Conservation (phyloP, 2,888 invertebrate species). For the Ophion ellenae region DNA sequence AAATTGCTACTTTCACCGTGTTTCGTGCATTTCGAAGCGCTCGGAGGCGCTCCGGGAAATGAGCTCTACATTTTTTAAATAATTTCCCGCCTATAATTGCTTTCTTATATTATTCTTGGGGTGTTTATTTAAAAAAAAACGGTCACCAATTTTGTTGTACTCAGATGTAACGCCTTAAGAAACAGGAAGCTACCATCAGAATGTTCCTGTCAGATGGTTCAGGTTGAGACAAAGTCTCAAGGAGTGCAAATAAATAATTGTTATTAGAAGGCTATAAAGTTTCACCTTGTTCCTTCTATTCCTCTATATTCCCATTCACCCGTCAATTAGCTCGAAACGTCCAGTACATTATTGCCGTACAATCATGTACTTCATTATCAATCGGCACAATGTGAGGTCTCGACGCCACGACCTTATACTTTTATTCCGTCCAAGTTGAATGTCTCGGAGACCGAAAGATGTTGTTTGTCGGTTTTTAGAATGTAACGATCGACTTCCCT, state of each 20-base stretch:
- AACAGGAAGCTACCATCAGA: background rate
- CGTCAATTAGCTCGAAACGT: background rate
- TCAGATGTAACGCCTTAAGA: background rate
- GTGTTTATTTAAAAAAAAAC: too few species aligned
- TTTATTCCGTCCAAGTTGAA: background rate
- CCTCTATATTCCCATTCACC: background rate
- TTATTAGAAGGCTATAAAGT: background rate
- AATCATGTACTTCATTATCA: background rate
- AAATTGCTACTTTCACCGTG: too few species aligned
- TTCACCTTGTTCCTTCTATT: background rate
- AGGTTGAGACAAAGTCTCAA: background rate
- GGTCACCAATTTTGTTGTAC: too few species aligned
- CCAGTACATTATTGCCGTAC: background rate
- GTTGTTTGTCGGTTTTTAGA: background rate
- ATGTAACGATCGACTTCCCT: background rate
- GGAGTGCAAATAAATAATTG: slow-evolving; percentile 15
- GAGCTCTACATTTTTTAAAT: too few species aligned
- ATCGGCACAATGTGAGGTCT: background rate
- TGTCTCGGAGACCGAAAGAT: background rate
- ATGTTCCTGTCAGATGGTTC: background rate
- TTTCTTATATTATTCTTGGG: too few species aligned
- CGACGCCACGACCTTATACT: background rate
- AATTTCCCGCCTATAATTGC: too few species aligned
- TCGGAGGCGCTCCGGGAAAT: too few species aligned
- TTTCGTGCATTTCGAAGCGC: too few species aligned